phyloP scores from a whole-genome alignment of 2,113 vertebrate genomes.

The Polyodon spathula region DNA sequence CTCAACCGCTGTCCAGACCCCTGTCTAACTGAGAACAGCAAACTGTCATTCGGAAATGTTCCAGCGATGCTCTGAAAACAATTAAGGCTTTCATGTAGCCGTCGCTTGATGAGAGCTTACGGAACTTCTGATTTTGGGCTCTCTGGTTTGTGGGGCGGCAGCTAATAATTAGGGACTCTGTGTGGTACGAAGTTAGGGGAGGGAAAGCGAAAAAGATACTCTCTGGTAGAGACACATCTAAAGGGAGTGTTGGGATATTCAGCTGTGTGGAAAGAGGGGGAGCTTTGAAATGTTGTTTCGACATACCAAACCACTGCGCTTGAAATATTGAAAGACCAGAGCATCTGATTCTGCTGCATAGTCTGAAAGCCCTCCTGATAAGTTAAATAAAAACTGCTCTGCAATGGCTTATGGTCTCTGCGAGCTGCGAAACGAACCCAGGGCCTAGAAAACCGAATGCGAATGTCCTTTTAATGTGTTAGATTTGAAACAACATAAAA shows the following conservation, averaged over 20 bases:
- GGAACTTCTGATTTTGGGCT: constrained; percentile 16
- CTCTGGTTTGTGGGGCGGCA: constrained; percentile 18
- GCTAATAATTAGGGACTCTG: constrained; percentile 19
- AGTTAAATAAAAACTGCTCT: too few species aligned
- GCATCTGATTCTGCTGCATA: neutral
- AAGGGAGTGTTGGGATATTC: neutral
- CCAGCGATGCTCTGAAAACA: constrained; percentile 31
- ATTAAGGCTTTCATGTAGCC: constrained; percentile 29
- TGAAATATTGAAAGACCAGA: neutral
- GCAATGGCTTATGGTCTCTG: too few species aligned
- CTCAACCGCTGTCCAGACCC: constrained; percentile 18
- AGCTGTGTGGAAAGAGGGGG: neutral
- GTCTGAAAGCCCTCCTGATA: too few species aligned
- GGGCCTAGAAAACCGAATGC: too few species aligned
- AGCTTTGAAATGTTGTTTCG: too few species aligned
- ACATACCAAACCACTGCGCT: neutral
- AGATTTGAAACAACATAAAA: too few species aligned
- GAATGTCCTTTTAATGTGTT: too few species aligned
- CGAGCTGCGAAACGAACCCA: too few species aligned
- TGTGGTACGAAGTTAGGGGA: constrained; percentile 15
- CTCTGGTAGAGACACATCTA: neutral
- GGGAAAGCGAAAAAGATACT: neutral
- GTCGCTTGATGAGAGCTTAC: constrained; percentile 26
- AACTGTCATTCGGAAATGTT: constrained; percentile 24
- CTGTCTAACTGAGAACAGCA: constrained; percentile 15